Evolutionary conservation across 2,888 invertebrate species (phyloP), one percentile per base, ranked within the genome.

Genomic region (Aphidius colemani): DNA sequence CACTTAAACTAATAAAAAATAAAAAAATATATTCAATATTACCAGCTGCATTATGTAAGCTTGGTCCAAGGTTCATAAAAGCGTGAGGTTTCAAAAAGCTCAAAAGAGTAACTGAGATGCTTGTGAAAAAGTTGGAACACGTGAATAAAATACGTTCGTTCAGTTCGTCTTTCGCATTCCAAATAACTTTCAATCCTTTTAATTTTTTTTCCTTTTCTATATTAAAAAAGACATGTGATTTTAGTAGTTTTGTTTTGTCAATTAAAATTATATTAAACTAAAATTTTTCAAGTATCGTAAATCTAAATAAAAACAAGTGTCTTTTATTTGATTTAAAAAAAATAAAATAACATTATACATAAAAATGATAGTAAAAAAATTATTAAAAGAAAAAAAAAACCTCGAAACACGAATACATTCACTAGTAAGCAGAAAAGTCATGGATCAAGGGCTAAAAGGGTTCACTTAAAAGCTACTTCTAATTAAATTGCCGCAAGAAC

Each of bases 1-100:
- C 77, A 76, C 77, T 78, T 76, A 74, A 60, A 60, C 63, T 70
- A 65, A 69, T 72, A 68, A 75, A 30, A 30, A 30, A 30, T 30
- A 53, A 64, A 75, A 75, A 56, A 61, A 67, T 76, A 76, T 75
- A 78, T 78, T 78, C 77, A 78, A 78, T 78, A 78, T 74, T 72
- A 70, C 72, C 65, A 72, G 70, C 73, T 78, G 75, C 78, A 79
- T 79, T 78, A 79, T 77, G 76, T 75, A 78, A 76, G 30, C 74
- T 70, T 68, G 70, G 69, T 62, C 71, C 44, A 39, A 43, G 49
- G 59, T 63, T 48, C 46, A 10, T 6, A 58, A 10, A 9, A 40
- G 9, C 45, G 46, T 9, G 7, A 3, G 11, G 41, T 43, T 18
- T 18, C 1, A 45, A 56, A 43, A 44, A 8, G 10, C 7, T n/a